Evolutionary conservation across 2,888 invertebrate genomes (phyloP).

Genomic region (Timema cristinae): DNA sequence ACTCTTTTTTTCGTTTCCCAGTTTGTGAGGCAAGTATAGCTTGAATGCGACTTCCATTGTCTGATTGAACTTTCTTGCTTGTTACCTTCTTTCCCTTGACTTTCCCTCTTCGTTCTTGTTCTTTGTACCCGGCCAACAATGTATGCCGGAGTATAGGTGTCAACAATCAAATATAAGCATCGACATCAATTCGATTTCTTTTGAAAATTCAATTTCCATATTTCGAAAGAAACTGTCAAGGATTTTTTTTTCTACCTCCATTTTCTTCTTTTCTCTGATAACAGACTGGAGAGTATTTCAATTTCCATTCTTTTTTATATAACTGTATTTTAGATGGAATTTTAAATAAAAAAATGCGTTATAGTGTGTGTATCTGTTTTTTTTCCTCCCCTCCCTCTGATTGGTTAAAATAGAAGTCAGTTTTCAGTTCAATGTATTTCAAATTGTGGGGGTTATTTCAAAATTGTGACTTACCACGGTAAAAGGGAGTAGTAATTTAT

Average conservation of each 20-base stretch:
- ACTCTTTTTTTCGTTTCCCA: no score
- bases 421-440: no score
- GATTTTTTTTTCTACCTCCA: background rate
- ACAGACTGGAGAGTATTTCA: constrained; percentile 12
- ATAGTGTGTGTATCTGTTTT: background rate
- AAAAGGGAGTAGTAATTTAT: no score
- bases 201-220: constrained; percentile 15
- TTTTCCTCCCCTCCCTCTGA: no score
- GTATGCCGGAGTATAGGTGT: constrained; percentile 7
- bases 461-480: no score
- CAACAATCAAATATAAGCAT: constrained; percentile 16
- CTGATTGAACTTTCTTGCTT: background rate
- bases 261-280: constrained; percentile 9
- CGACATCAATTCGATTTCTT: constrained; percentile 16
- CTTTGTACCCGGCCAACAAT: constrained; percentile 14
- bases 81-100: background rate
- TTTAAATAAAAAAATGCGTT: background rate
- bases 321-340: background rate
- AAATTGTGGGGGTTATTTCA: no score
- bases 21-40: no score
- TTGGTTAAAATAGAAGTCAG: no score
- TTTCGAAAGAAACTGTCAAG: constrained; percentile 10
- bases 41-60: constrained; percentile 11
- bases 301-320: constrained; percentile 9
- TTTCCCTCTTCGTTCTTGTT: background rate